Conservation (phyloP, 2,888 invertebrate genomes). For the Acanthococcus lagerstroemiae region DNA sequence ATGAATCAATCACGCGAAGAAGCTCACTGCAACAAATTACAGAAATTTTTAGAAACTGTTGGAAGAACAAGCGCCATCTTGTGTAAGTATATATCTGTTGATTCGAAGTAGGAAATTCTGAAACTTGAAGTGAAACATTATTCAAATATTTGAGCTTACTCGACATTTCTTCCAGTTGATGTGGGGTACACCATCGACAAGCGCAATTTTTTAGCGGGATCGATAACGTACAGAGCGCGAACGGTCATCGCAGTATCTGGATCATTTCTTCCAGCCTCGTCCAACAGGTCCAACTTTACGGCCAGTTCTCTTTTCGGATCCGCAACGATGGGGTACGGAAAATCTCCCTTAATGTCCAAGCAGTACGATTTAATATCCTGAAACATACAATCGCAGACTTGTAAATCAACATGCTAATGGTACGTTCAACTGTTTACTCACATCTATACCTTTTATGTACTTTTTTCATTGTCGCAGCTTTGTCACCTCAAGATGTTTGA, state of each 20-base stretch:
- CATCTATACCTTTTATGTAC: too few species aligned
- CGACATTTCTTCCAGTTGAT: conserved; percentile 75
- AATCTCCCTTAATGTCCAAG: conserved; percentile 56
- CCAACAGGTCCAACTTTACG: conserved; percentile 65
- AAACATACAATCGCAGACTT: too few species aligned
- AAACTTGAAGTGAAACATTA: neutral
- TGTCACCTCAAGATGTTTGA: too few species aligned
- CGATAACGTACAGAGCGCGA: conserved; percentile 67
- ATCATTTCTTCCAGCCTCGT: conserved; percentile 58
- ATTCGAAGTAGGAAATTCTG: too few species aligned
- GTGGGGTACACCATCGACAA: conserved; percentile 74
- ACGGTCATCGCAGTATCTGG: conserved; percentile 59
- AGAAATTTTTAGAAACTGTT: too few species aligned
- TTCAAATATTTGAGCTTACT: conserved; percentile 51
- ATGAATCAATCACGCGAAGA: conserved; percentile 68
- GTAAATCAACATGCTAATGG: too few species aligned
- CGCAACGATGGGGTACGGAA: conserved; percentile 74
- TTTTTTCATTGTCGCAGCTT: too few species aligned
- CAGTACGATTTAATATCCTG: conserved; percentile 61
- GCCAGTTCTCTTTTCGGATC: conserved; percentile 63
- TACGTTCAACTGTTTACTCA: too few species aligned
- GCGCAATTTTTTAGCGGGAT: conserved; percentile 66
- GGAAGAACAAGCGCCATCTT: neutral
- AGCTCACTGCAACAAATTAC: too few species aligned
- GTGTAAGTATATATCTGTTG: neutral